Percentiles rank a stretch among this genome's conserved stretches.
phyloP scores from a whole-genome alignment of 2,888 invertebrate species.

The Ariolimax columbianus region DNA sequence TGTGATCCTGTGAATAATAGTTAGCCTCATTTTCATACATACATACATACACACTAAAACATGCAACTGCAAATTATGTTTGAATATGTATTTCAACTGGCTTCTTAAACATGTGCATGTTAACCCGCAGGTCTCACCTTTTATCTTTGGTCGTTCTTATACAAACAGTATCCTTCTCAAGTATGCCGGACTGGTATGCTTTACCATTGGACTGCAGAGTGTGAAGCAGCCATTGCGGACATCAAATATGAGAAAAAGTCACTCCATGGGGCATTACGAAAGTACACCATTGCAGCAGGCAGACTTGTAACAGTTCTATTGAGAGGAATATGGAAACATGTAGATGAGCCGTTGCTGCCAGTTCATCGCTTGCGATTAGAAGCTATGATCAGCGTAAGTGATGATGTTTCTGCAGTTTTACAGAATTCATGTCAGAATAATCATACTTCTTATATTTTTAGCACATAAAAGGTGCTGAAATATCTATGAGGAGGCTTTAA shows the following conservation, averaged over 20 bases:
- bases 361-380: conserved; percentile 76
- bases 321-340: conserved; percentile 69
- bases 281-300: conserved; percentile 69
- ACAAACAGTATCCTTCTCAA: conserved; percentile 76
- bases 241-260: conserved; percentile 77
- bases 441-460: no score
- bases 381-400: conserved; percentile 75
- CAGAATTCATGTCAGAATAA: background rate
- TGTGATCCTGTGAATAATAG: no score
- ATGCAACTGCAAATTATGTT: no score
- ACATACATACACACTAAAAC: no score
- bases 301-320: conserved; percentile 70
- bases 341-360: conserved; percentile 74
- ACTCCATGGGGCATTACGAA: conserved; percentile 71
- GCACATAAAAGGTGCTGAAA: no score
- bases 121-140: background rate
- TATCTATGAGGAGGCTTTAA: no score
- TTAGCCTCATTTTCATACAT: no score
- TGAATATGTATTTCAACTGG: no score
- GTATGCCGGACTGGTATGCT: conserved; percentile 77
- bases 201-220: conserved; percentile 78
- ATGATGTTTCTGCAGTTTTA: background rate
- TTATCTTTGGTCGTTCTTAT: conserved; percentile 39
- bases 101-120: no score
- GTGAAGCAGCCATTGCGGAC: conserved; percentile 76